These are phyloP conservation scores for Fistularia commersonii DNA, from an alignment of 2,797 vertebrate species.

Conservation along the genomic window DNA sequence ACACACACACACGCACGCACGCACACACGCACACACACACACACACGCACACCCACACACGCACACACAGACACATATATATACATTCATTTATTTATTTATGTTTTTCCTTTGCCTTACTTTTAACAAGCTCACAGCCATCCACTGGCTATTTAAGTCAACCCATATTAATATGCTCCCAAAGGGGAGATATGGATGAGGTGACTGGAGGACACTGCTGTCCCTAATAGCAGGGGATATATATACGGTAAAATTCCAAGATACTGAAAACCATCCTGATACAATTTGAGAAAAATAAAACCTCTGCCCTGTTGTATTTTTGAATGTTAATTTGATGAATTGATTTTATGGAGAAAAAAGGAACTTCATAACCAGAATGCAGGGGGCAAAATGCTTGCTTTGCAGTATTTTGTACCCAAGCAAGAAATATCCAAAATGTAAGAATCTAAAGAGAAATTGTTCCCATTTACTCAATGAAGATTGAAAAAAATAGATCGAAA, in stretches of 20 bases:
- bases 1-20: too few relatives aligned
- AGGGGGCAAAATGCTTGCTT: constrained; percentile 69
- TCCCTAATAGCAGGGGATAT: constrained; percentile 71
- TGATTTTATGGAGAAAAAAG: too few relatives aligned
- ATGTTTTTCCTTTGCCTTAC: constrained; percentile 1
- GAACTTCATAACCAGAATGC: too few relatives aligned
- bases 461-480: too few relatives aligned
- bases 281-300: constrained; percentile 46
- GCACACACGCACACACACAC: too few relatives aligned
- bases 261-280: constrained; percentile 52
- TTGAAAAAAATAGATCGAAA: too few relatives aligned
- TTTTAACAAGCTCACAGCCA: constrained; percentile 46
- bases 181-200: constrained; percentile 68
- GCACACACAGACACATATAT: not conserved
- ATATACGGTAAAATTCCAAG: constrained; percentile 72
- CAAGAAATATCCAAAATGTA: too few relatives aligned
- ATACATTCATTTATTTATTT: constrained; percentile 7
- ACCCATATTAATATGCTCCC: constrained; percentile 84
- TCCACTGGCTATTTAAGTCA: constrained; percentile 82
- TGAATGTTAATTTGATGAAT: too few relatives aligned
- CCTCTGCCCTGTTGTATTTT: too few relatives aligned
- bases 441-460: too few relatives aligned
- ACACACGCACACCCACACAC: too few relatives aligned
- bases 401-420: too few relatives aligned
- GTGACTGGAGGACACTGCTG: constrained; percentile 76